Percentiles rank a stretch among this genome's conserved stretches.
Conservation (phyloP, 2,797 vertebrate species). For the Paramormyrops hopkinsi region DNA sequence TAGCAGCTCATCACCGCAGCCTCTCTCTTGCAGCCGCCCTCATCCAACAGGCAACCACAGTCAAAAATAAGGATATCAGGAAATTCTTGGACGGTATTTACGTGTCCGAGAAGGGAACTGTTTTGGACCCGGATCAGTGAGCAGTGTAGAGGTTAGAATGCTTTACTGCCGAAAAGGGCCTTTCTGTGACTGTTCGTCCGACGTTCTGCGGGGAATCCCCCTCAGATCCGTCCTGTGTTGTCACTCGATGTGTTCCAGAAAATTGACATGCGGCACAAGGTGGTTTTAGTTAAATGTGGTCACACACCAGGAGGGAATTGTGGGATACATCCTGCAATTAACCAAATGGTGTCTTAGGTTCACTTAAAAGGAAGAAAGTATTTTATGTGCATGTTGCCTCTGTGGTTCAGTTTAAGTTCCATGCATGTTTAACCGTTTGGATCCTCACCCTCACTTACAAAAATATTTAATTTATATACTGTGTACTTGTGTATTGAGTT, state of each 20-base stretch:
- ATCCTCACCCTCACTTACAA: neutral
- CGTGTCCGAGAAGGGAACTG: conserved; percentile 96
- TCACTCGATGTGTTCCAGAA: neutral
- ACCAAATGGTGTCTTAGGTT: neutral
- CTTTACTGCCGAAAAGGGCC: neutral
- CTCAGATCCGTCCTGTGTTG: neutral
- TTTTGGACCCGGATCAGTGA: conserved; percentile 73
- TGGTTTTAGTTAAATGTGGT: conserved; percentile 2
- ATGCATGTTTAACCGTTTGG: neutral
- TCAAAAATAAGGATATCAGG: conserved; percentile 99
- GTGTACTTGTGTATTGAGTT: neutral
- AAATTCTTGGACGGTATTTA: conserved; percentile 99
- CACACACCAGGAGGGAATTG: neutral
- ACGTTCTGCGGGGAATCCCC: neutral
- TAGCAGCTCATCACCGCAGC: conserved; percentile 36
- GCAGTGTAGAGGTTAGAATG: conserved; percentile 58
- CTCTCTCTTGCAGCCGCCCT: conserved; percentile 78
- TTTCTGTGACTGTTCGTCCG: neutral
- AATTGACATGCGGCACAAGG: neutral
- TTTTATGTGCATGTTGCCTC: neutral
- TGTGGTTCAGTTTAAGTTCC: neutral
- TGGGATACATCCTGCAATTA: neutral
- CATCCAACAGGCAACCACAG: conserved; percentile 97
- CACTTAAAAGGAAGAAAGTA: neutral
- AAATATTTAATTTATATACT: neutral